Evolutionary conservation across 1,140 invertebrate species (phyloP).

Genomic region (Zaprionus camerounensis): DNA sequence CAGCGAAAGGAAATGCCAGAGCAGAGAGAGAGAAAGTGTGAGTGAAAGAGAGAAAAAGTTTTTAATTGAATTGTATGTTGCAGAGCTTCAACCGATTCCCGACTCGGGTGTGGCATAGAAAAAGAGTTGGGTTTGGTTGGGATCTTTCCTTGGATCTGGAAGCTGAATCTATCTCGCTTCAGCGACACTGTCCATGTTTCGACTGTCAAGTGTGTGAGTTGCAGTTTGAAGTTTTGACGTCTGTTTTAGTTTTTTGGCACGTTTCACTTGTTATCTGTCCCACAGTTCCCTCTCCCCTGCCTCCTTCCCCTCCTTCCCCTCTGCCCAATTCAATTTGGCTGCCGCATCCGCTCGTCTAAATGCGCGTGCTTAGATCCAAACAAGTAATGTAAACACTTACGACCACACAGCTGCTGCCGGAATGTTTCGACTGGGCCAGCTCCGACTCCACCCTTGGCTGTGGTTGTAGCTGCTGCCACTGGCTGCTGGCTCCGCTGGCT

Average conservation of each 20-base stretch:
- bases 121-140: neutral
- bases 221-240: conserved; percentile 36
- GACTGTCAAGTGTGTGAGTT: conserved; percentile 20
- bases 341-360: conserved; percentile 53
- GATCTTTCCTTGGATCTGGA: neutral
- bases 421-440: conserved; percentile 24
- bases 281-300: neutral
- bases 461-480: conserved; percentile 6
- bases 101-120: conserved; percentile 3
- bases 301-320: neutral
- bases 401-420: conserved; percentile 73
- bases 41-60: conserved; percentile 48
- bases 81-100: conserved; percentile 68
- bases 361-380: conserved; percentile 74
- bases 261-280: conserved; percentile 57
- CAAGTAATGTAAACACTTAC: conserved; percentile 80
- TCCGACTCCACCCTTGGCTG: conserved; percentile 3
- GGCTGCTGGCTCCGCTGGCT: neutral
- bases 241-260: conserved; percentile 75
- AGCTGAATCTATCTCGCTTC: neutral
- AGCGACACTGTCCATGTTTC: conserved; percentile 35
- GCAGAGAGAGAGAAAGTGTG: neutral
- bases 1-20: conserved; percentile 51
- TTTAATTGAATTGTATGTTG: conserved; percentile 79
- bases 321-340: conserved; percentile 20